Base-by-base conservation (phyloP, 2,888 invertebrate species). In the Nomada fabriciana region DNA sequence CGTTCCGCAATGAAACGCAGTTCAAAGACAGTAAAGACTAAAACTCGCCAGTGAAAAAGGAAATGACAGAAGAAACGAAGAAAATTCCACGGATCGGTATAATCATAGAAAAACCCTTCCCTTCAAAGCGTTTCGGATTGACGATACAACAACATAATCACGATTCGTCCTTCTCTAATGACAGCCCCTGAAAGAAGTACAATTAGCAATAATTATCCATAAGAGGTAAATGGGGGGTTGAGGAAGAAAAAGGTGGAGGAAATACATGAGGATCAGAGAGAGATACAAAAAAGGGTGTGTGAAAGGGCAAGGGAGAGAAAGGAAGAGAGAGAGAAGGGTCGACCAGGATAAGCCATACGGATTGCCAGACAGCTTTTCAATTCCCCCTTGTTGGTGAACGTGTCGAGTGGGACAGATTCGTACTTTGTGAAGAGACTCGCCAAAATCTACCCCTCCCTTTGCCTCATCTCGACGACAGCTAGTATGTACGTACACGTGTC, bases 291-390 rank as follows among this genome's bases (percentile, higher is more conserved):
- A 63, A 69, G 70, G 43, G 53, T 4, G 36, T 0, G 36, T 0
- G 36, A 36, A 36, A 36, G 36, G 7, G 36, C 36, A 36, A 36
- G 36, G 36, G 36, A 36, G 7, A 36, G 36, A 7, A 7, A 7
- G 9, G 36, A 15, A 42, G 36, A 80, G 57, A 70, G 52, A 42
- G 18, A 9, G 20, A 73, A 79, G 80, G 86, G 71, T 85, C 79
- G 88, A 76, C 84, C 80, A 78, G 90, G 92, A 93, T 93, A 93
- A 93, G 91, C 93, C 89, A 86, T 90, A 88, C 88, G 92, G 92
- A 93, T 93, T 93, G 93, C 92, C 92, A 91, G 91, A 91, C 92
- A 91, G 93, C 91, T 91, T 93, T 93, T 93, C 93, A 93, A 93
- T 93, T 93, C 93, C 92, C 93, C 92, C 93, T 92, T 89, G 92